These are phyloP conservation scores for Erebia epiphron DNA, from an alignment of 2,888 invertebrate genomes.

Conservation along the genomic window DNA sequence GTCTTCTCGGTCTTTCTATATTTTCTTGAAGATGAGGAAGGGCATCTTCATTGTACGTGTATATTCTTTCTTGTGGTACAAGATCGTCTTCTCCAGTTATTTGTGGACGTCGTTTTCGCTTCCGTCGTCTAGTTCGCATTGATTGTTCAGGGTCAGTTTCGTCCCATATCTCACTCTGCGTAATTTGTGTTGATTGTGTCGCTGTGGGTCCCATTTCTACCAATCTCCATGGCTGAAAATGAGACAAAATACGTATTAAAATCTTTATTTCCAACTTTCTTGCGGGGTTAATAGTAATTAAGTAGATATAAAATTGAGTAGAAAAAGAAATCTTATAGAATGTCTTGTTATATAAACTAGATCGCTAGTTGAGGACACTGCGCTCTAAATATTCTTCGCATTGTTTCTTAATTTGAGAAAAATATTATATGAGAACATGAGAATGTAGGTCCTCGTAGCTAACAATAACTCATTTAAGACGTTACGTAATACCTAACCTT, in stretches of 20 bases:
- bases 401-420: slow-evolving; percentile 6
- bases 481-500: not conserved
- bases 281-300: too few species aligned
- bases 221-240: slow-evolving; percentile 80
- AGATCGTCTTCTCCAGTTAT: slow-evolving; percentile 50
- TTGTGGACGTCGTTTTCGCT: slow-evolving; percentile 85
- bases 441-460: not conserved
- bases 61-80: slow-evolving; percentile 49
- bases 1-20: slow-evolving; percentile 57
- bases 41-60: slow-evolving; percentile 51
- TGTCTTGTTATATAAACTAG: not conserved
- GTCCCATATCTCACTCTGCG: slow-evolving; percentile 56
- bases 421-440: not conserved
- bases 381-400: slow-evolving; percentile 11
- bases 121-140: slow-evolving; percentile 78
- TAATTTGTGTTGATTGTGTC: slow-evolving; percentile 48
- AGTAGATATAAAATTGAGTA: not conserved
- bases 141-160: slow-evolving; percentile 57
- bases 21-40: slow-evolving; percentile 51
- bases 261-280: too few species aligned
- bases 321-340: not conserved
- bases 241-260: slow-evolving; percentile 13
- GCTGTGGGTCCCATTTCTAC: slow-evolving; percentile 61
- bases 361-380: not conserved
- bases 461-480: not conserved